Evolutionary conservation across 2,113 vertebrate species (phyloP), one percentile per base, ranked within the genome.

Genomic region (Gila orcuttii): DNA sequence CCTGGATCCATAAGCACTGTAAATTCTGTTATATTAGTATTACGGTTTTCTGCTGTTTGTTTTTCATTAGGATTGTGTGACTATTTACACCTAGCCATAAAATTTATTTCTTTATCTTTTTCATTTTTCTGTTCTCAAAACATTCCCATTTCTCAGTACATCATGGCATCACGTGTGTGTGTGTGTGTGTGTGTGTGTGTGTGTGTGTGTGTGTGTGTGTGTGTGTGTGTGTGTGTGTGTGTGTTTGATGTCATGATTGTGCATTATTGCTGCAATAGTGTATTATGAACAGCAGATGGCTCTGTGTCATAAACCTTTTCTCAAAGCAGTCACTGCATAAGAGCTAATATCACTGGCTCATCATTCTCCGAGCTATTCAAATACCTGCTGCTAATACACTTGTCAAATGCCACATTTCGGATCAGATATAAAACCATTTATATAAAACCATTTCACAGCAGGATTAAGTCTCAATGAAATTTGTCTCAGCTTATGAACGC

Each of bases 231-330:
- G 52, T 28, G 21, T 19, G 3, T 69, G 7, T 69, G 21, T 73
- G 71, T 74, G 8, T 36, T 23, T 59, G 45, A 36, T 28, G n/a
- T 80, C 10, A 42, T 64, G 59, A 64, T 11, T 15, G 21, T 7
- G 90, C 12, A 9, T 59, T 11, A 55, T 52, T 79, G 47, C 7
- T 89, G 88, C 71, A 89, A 78, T 84, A 64, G 39, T 52, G 45
- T 25, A 17, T 3, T 62, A 10, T 60, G 45, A 84, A 69, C 86
- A 81, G 81, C 77, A 87, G 86, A 62, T 86, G 81, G 86, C 57
- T 68, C 80, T 82, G 31, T 73, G 47, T 71, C 62, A 82, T 57
- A 55, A 83, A 69, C 4, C 57, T 50, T 69, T 66, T 42, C 33
- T 60, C 21, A 33, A 47, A 77, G 36, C 55, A 77, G 36, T 15